Conservation (phyloP, 2,797 vertebrate species). For the Australoheros facetus region DNA sequence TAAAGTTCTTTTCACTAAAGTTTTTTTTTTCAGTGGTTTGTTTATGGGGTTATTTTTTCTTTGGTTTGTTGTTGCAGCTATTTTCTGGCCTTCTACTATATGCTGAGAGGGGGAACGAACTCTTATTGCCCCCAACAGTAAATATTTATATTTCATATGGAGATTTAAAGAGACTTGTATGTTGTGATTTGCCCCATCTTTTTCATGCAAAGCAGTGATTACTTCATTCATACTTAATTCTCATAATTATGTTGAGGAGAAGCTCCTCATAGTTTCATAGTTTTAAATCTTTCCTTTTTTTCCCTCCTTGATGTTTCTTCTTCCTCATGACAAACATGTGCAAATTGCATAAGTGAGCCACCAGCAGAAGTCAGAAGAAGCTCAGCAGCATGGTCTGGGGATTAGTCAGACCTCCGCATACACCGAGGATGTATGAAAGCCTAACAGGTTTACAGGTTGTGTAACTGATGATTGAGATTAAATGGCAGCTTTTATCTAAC, state of each 20-base stretch:
- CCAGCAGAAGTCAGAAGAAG: not conserved
- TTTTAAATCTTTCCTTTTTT: not conserved
- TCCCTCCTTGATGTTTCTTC: not conserved
- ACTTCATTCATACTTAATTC: not conserved
- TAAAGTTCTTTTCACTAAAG: not conserved
- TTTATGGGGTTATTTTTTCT: not conserved
- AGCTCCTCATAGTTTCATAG: not conserved
- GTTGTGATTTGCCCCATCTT: not conserved
- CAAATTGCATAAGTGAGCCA: constrained; percentile 1
- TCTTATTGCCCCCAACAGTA: not conserved
- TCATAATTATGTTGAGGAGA: not conserved
- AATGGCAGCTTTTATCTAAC: constrained; percentile 15
- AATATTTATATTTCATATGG: not conserved
- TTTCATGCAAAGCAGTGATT: not conserved
- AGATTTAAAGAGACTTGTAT: not conserved
- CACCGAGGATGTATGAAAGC: not conserved
- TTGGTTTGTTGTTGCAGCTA: not conserved
- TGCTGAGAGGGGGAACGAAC: not conserved
- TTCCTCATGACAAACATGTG: not conserved
- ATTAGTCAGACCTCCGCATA: constrained; percentile 15
- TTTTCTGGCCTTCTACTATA: not conserved
- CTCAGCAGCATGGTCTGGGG: constrained; percentile 2
- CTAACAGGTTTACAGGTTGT: constrained; percentile 47
- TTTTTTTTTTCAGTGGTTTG: no score
- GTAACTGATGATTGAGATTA: constrained; percentile 39